Base-by-base conservation (phyloP, 2,797 vertebrate species). In the Lagocephalus sceleratus region DNA sequence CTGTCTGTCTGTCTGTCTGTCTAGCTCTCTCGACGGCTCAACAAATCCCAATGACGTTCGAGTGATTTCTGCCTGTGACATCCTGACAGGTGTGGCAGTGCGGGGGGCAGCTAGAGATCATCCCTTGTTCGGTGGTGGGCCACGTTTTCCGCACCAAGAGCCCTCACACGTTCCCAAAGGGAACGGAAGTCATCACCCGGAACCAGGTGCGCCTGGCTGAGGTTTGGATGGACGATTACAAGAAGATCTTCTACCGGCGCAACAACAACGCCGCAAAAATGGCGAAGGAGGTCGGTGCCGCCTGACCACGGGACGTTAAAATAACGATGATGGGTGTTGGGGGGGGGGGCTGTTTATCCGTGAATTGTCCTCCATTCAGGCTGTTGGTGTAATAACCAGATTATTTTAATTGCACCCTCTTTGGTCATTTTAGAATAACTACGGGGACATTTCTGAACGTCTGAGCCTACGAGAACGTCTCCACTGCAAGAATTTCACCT, bases 71-170 rank as follows among this genome's bases (percentile, higher is more conserved):
- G 0, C 17, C 9, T 53, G 14, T 59, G n/a, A 51, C 16, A 21
- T 26, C 23, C 55, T 40, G 10, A 3, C 81, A 98, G 95, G 95
- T 99, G 32, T 98, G 96, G 96, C 94, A 96, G 81, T 98, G 96
- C 12, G 95, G 97, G 1, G 95, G 95, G 9, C 94, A 95, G 71
- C 82, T 98, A 0, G 96, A 99, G 82, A 98, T 98, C 78, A 91
- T 98, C 57, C 95, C 96, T 1, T 98, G 96, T 78, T 99, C 96
- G 0, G 92, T 98, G 1, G 96, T 98, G n/a, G 95, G 95, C 10
- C 96, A 98, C 0, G 95, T 98, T 49, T 98, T 98, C 83, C 95
- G 96, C 17, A 95, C 91, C 74, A 98, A 96, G 85, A 98, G 95
- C 74, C 96, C 97, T 4, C 95, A 98, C 86, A 94, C 92, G 43